Evolutionary conservation across 2,888 invertebrate species (phyloP), one percentile per base, ranked within the genome.

Genomic region (Ypsolopha sequella): DNA sequence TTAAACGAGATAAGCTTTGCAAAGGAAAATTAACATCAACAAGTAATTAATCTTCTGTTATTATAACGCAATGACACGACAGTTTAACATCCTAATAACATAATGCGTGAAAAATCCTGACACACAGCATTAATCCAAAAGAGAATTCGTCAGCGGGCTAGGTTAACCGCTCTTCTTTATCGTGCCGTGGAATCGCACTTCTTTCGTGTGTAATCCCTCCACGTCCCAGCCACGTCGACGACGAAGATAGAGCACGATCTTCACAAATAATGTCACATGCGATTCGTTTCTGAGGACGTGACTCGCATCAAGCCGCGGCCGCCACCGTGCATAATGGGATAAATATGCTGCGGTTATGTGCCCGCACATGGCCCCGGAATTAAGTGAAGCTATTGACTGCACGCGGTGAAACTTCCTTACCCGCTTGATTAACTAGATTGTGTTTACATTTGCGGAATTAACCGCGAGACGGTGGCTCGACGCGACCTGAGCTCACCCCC

Each of bases 261-360:
- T 86, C 85, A 85, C 85, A 86, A 86, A 86, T 86, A 86, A 86
- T 86, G 86, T 86, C 86, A 85, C 86, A 86, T 85, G 85, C 85
- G 86, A 86, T 86, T 86, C 85, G 85, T 86, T 86, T 85, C 84
- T 72, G 73, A 66, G 71, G 75, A 85, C 86, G 86, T 85, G 86
- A 82, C 86, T 82, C 80, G 85, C 85, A 85, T 86, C 79, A 65
- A 73, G 76, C 75, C 72, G 74, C 68, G 70, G 69, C 70, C 70
- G 70, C 67, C 75, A 75, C 81, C 81, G 70, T 80, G 82, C 84
- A 85, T 86, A 85, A 86, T 85, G 84, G 84, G 84, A 80, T 85
- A 85, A 84, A 84, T 85, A 82, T 84, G 81, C 80, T 73, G 81
- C 78, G 82, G 82, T 74, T 80, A 79, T 81, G 76, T 81, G 73